These are phyloP conservation scores for Chaetops frenatus DNA, from an alignment of 2,113 vertebrate species.

Conservation along the genomic window DNA sequence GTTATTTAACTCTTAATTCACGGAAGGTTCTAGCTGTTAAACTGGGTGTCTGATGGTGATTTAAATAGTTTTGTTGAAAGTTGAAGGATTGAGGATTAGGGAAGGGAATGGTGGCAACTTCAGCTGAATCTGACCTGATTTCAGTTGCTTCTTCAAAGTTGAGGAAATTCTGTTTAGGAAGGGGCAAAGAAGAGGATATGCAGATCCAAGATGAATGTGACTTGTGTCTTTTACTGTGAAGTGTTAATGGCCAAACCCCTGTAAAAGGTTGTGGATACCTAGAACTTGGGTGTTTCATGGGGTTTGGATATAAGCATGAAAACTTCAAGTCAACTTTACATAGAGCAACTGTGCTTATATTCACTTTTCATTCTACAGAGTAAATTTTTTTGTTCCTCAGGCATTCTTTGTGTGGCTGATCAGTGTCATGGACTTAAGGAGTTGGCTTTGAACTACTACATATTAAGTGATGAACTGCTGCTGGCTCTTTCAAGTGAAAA, in stretches of 20 bases:
- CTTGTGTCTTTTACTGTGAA: background rate
- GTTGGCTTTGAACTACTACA: conserved; percentile 77
- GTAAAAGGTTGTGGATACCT: background rate
- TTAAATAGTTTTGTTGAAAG: background rate
- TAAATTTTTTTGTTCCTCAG: conserved; percentile 23
- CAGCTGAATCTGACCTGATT: background rate
- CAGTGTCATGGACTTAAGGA: conserved; percentile 77
- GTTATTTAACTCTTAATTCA: background rate
- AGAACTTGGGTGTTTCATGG: background rate
- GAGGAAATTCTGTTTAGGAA: background rate
- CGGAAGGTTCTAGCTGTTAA: background rate
- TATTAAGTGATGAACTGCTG: conserved; percentile 74
- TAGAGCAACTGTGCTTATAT: background rate
- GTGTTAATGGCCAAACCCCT: background rate
- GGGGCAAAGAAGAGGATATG: background rate
- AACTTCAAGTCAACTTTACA: background rate
- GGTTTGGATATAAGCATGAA: background rate
- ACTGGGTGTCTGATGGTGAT: background rate
- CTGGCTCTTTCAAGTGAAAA: conserved; percentile 76
- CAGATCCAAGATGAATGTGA: background rate
- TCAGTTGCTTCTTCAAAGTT: background rate
- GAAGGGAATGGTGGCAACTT: background rate
- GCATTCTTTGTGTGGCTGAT: conserved; percentile 78
- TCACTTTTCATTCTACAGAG: background rate
- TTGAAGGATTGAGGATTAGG: background rate